Evolutionary conservation across 1,140 invertebrate genomes (phyloP).

Genomic region (Pogonus chalceus): DNA sequence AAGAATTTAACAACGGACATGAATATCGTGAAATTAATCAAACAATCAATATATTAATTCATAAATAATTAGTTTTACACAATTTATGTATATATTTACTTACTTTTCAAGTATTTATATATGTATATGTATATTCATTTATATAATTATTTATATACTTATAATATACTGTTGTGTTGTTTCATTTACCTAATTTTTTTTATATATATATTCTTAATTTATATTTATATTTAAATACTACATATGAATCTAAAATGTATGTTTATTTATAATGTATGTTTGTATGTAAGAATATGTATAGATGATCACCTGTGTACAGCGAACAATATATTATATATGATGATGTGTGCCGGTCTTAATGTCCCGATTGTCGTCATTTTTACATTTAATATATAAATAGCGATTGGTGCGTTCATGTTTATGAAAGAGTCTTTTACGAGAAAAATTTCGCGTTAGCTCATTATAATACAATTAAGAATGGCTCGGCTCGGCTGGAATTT

Average conservation of each 20-base stretch:
- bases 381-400: background rate
- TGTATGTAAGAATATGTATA: background rate
- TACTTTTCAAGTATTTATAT: background rate
- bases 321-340: background rate
- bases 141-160: background rate
- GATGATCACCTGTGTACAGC: conserved; percentile 2
- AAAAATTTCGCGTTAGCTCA: too few species aligned
- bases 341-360: background rate
- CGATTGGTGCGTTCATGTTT: background rate
- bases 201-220: background rate
- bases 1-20: conserved; percentile 6
- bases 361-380: conserved; percentile 4
- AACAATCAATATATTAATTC: background rate
- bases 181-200: background rate
- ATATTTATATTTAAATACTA: background rate
- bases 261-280: background rate
- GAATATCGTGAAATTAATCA: background rate
- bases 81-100: background rate
- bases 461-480: too few species aligned
- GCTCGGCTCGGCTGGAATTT: too few species aligned
- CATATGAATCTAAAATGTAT: conserved; percentile 1
- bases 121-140: background rate
- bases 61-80: background rate
- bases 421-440: too few species aligned
- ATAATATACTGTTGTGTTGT: background rate